Conservation (phyloP, 2,797 vertebrate species). For the Ctenosaura bakeri region DNA sequence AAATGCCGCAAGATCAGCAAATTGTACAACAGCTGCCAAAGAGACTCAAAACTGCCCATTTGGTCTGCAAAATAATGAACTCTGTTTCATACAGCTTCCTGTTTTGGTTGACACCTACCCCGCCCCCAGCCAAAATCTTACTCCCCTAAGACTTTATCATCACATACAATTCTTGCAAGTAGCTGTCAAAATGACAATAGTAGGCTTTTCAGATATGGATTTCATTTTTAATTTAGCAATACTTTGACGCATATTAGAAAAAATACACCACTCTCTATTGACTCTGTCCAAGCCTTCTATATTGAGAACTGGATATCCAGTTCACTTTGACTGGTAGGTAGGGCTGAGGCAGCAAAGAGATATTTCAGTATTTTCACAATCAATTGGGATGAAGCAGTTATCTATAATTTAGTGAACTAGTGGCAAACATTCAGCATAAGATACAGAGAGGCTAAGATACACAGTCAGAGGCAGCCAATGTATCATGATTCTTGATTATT, state of each 20-base stretch:
- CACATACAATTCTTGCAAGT: not conserved
- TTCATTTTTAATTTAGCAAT: not conserved
- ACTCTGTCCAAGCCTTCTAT: not conserved
- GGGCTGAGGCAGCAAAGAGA: not conserved
- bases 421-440: not conserved
- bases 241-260: not conserved
- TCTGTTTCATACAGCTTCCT: not conserved
- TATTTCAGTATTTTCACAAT: not conserved
- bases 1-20: not conserved
- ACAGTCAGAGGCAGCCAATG: not conserved
- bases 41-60: not conserved
- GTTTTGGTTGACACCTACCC: not conserved
- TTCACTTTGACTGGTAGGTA: not conserved
- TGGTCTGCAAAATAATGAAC: not conserved
- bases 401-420: not conserved
- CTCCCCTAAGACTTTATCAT: not conserved
- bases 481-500: conserved; percentile 34
- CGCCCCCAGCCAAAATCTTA: not conserved
- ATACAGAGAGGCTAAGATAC: not conserved
- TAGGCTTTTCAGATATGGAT: not conserved
- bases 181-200: not conserved
- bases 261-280: not conserved
- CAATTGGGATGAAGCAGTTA: no score
- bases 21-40: not conserved
- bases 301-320: not conserved